Base-by-base conservation (phyloP, 2,888 invertebrate species). In the Drosophila fulvimacula region DNA sequence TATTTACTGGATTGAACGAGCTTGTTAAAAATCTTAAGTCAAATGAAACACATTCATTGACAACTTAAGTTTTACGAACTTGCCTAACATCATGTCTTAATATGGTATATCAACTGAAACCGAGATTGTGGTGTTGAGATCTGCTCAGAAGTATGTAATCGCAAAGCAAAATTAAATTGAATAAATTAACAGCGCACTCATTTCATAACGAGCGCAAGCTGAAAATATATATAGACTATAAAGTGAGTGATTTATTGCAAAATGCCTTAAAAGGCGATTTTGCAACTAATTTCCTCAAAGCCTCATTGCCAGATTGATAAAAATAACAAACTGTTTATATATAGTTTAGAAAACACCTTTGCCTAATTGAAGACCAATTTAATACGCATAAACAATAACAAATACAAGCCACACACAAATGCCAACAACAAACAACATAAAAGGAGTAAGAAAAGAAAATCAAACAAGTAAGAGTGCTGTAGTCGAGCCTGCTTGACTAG, bases 301-400 rank as follows among this genome's bases (percentile, higher is more conserved):
- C 59, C 3, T 30, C 13, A 34, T 7, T 2, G 21, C 34, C 7
- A 9, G 19, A 49, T 34, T 19, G 19, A 19, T 19, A 34, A 34
- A 19, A 13, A 15, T 6, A 36, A 24, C 24, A 36, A 15, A 21
- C 15, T 21, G 9, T 15, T 3, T 21, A 21, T 36, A 49, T 13
- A 21, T 10, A 10, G 30, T 55, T 72, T 73, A 49, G 71, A 61
- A 67, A 62, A 82, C 82, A 85, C 82, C 85, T 82, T 67, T 53
- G 27, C 36, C 68, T 77, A 82, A 81, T 83, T 83, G 79, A 81
- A 79, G 59, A 49, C 67, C 79, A 82, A 76, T 77, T 81, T 69
- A 83, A 79, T 64, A 77, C 75, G 73, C 61, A 63, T 66, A 61
- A 63, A 81, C 63, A 81, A 76, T 70, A 70, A 67, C 51, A 66